Evolutionary conservation across 2,797 vertebrate species (phyloP).

Genomic region (Tauraco hartlaubi): DNA sequence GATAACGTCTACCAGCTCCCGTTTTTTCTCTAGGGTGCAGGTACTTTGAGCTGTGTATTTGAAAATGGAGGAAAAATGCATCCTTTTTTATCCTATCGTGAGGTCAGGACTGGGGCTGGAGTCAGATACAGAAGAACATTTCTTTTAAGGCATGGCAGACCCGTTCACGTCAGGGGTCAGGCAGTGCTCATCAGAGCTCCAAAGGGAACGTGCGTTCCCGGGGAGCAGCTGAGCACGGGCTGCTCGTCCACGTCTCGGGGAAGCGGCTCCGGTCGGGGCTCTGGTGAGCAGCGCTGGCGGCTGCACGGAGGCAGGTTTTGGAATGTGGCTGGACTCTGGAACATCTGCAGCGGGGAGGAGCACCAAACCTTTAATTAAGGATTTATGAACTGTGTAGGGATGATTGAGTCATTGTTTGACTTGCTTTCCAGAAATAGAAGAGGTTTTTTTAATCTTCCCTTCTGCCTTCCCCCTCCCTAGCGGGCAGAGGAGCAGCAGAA

Average conservation of each 20-base stretch:
- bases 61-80: not conserved
- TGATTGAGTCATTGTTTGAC: conserved; percentile 52
- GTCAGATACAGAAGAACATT: not conserved
- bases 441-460: not conserved
- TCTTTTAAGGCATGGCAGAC: not conserved
- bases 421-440: conserved; percentile 44
- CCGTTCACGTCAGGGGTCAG: not conserved
- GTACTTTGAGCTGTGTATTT: not conserved
- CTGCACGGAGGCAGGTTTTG: not conserved
- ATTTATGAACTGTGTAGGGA: conserved; percentile 28
- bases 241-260: fast-evolving
- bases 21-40: not conserved
- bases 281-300: fast-evolving
- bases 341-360: conserved; percentile 33
- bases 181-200: not conserved
- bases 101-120: not conserved
- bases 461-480: not conserved
- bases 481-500: not conserved
- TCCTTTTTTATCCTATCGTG: not conserved
- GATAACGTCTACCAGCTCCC: not conserved
- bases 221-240: not conserved
- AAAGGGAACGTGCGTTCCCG: fast-evolving
- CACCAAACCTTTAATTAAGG: conserved; percentile 24
- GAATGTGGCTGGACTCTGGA: conserved; percentile 6
- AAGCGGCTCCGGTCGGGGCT: not conserved